A percentile compares a stretch with the other conserved stretches of the same genome.
phyloP scores from a whole-genome alignment of 2,113 vertebrate species.

The Aspidoscelis tigris region DNA sequence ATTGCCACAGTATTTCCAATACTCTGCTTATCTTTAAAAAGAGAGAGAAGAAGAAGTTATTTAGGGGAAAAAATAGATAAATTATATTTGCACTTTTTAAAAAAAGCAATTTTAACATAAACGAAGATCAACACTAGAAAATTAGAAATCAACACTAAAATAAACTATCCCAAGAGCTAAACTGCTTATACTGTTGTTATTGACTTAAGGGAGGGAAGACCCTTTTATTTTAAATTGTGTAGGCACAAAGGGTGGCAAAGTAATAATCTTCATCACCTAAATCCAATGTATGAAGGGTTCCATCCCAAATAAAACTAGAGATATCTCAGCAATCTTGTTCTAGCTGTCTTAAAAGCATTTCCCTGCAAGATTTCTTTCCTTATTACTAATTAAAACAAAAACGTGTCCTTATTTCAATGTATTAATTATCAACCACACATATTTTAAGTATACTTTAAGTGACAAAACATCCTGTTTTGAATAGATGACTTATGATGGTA shows the following conservation, averaged over 20 bases:
- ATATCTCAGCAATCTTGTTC: neutral
- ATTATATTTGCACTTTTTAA: conserved; percentile 56
- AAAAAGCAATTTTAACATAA: conserved; percentile 53
- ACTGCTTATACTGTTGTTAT: conserved; percentile 26
- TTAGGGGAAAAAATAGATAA: conserved; percentile 58
- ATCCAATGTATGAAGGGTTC: neutral
- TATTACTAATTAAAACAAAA: neutral
- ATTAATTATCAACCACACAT: neutral
- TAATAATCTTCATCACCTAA: neutral
- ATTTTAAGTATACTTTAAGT: neutral
- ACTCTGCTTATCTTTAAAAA: conserved; percentile 67
- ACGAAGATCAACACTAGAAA: neutral
- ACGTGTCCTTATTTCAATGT: neutral
- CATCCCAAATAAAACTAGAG: neutral
- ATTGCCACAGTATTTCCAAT: conserved; percentile 71
- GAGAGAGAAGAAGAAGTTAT: conserved; percentile 60
- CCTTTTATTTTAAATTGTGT: neutral
- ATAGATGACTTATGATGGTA: neutral
- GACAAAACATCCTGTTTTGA: neutral
- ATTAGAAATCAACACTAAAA: conserved; percentile 57
- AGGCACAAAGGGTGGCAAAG: neutral
- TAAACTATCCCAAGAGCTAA: conserved; percentile 39
- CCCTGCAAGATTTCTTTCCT: neutral
- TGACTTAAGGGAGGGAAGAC: neutral
- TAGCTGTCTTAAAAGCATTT: neutral